These are phyloP conservation scores for Drosophila carrolli DNA, from an alignment of 1,140 invertebrate species.

Conservation along the genomic window DNA sequence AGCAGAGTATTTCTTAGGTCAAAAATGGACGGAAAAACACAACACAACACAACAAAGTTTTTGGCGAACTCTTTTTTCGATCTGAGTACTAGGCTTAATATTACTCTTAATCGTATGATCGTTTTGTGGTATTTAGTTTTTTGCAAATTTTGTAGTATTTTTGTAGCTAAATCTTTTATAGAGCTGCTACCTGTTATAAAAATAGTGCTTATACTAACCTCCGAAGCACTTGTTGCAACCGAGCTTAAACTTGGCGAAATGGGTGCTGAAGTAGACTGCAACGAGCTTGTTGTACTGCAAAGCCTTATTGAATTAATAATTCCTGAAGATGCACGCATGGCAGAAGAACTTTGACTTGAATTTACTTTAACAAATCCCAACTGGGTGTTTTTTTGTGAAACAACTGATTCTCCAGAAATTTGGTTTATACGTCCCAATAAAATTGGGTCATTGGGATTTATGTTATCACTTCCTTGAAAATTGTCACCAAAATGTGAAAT, in stretches of 20 bases:
- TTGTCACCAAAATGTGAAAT: constrained; percentile 33
- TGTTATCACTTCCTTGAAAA: constrained; percentile 23
- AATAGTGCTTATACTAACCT: constrained; percentile 85
- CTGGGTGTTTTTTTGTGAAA: constrained; percentile 23
- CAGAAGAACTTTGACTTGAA: constrained; percentile 31
- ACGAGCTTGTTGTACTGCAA: constrained; percentile 62
- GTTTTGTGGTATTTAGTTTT: too few relatives aligned
- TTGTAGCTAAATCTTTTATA: too few relatives aligned
- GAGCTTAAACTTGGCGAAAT: constrained; percentile 91
- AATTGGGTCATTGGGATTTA: constrained; percentile 25
- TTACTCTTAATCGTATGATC: too few relatives aligned
- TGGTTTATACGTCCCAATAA: constrained; percentile 31
- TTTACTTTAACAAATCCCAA: constrained; percentile 29
- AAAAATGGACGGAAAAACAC: too few relatives aligned
- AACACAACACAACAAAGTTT: too few relatives aligned
- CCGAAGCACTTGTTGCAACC: constrained; percentile 90
- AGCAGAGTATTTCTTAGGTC: too few relatives aligned
- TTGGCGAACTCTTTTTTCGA: too few relatives aligned
- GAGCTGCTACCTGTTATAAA: too few relatives aligned
- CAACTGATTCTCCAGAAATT: constrained; percentile 11
- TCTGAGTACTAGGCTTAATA: too few relatives aligned
- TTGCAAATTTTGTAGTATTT: too few relatives aligned
- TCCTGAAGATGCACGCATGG: constrained; percentile 17
- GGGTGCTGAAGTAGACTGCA: constrained; percentile 75
- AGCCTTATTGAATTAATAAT: constrained; percentile 47